Conservation (phyloP, 2,888 invertebrate genomes). For the Hesperia comma region DNA sequence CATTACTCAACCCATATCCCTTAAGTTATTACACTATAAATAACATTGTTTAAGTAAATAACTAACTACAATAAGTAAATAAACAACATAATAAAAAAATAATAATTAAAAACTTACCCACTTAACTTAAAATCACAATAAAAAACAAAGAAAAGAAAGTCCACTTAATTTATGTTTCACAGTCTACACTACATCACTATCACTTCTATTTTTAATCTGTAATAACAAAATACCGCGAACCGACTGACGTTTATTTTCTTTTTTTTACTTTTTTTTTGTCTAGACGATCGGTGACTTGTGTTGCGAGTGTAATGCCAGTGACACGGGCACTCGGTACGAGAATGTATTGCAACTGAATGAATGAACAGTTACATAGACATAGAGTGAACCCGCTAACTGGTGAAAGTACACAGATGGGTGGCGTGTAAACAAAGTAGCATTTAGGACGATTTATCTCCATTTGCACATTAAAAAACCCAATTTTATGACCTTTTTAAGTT, state of each 20-base stretch:
- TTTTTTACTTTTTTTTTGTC: neutral
- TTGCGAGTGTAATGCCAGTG: neutral
- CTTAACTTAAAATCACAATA: neutral
- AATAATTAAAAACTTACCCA: neutral
- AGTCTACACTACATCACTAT: slow-evolving; percentile 13
- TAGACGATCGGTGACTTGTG: neutral
- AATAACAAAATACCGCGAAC: slow-evolving; percentile 3
- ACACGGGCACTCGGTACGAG: neutral
- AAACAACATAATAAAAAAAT: too few species aligned
- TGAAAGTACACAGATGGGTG: neutral
- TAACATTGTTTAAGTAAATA: neutral
- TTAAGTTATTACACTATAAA: neutral
- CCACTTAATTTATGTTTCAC: neutral
- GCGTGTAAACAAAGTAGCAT: neutral
- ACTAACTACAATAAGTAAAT: too few species aligned
- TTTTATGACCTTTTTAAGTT: slow-evolving; percentile 9
- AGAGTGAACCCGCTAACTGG: neutral
- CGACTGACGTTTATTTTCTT: slow-evolving; percentile 6
- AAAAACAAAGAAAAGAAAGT: slow-evolving; percentile 6
- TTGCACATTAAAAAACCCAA: neutral
- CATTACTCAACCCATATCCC: neutral
- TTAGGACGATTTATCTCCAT: neutral
- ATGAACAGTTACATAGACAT: neutral
- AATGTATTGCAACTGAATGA: neutral
- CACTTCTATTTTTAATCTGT: slow-evolving; percentile 12